Percentiles rank a stretch among this genome's conserved stretches.
These are phyloP conservation scores for Achroia grisella DNA, from an alignment of 1,140 invertebrate species.

Conservation along the genomic window DNA sequence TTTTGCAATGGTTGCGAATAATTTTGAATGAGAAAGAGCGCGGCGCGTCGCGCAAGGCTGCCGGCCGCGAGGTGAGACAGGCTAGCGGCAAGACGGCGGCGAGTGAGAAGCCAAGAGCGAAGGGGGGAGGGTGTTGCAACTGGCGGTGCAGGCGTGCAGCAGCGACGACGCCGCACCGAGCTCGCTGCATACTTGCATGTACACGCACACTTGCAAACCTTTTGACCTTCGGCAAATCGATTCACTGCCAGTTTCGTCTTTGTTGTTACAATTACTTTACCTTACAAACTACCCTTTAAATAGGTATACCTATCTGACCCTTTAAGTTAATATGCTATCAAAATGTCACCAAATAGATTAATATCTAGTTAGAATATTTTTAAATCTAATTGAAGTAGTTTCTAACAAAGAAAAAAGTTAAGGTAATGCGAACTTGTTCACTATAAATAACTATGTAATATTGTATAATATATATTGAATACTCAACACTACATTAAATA, in stretches of 20 bases:
- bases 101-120: conserved; percentile 69
- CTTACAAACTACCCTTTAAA: no score
- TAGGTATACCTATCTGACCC: no score
- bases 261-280: conserved; percentile 40
- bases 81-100: conserved; percentile 69
- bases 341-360: no score
- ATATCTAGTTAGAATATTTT: no score
- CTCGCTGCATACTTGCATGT: conserved; percentile 71
- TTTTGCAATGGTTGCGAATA: conserved; percentile 72
- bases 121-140: conserved; percentile 69
- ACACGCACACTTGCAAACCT: conserved; percentile 63
- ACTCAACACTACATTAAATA: background rate
- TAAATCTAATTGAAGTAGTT: no score
- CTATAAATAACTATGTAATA: no score
- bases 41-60: conserved; percentile 72
- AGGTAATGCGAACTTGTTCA: no score
- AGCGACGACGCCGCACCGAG: conserved; percentile 70
- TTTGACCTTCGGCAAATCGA: conserved; percentile 71
- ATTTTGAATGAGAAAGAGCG: conserved; percentile 72
- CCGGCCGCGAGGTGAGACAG: conserved; percentile 70
- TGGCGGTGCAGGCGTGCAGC: conserved; percentile 70
- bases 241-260: conserved; percentile 57
- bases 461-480: no score
- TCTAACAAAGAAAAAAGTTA: no score
- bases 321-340: no score